These are phyloP conservation scores for Sternarchorhynchus goeldii DNA, from an alignment of 2,797 vertebrate genomes.

Conservation along the genomic window DNA sequence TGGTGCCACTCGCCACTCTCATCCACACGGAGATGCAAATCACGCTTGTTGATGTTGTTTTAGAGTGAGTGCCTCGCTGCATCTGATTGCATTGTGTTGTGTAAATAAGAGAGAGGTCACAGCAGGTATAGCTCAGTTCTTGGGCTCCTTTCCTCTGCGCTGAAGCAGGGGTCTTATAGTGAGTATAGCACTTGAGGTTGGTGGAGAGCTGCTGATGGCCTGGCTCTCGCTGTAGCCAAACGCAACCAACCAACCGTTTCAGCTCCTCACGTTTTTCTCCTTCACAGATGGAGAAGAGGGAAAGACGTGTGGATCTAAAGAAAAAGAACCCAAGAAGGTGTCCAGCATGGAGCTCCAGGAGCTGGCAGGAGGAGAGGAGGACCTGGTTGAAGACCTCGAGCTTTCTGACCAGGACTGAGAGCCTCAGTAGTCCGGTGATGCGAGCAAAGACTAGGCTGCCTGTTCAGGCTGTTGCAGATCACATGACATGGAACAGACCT, in stretches of 20 bases:
- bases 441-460: conserved; percentile 9
- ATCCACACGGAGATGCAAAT: conserved; percentile 2
- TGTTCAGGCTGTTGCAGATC: neutral
- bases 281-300: conserved; percentile 61
- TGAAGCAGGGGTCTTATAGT: neutral
- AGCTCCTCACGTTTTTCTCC: conserved; percentile 1
- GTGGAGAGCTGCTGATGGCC: neutral
- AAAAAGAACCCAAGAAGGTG: conserved; percentile 68
- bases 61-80: neutral
- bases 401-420: conserved; percentile 83
- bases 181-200: neutral
- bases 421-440: neutral
- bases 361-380: conserved; percentile 85
- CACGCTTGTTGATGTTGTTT: conserved; percentile 7
- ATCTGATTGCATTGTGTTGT: neutral
- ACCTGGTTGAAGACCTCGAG: conserved; percentile 87
- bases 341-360: conserved; percentile 77
- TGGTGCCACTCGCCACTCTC: neutral
- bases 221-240: too few relatives aligned
- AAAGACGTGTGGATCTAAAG: conserved; percentile 43
- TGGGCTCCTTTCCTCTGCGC: neutral
- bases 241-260: conserved; percentile 7
- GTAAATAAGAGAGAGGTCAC: neutral
- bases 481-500: conserved; percentile 6
- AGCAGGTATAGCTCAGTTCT: neutral